Percentiles rank a stretch among this genome's conserved stretches.
Evolutionary conservation across 2,797 vertebrate species (phyloP).

Genomic region (Acrossocheilus fasciatus): DNA sequence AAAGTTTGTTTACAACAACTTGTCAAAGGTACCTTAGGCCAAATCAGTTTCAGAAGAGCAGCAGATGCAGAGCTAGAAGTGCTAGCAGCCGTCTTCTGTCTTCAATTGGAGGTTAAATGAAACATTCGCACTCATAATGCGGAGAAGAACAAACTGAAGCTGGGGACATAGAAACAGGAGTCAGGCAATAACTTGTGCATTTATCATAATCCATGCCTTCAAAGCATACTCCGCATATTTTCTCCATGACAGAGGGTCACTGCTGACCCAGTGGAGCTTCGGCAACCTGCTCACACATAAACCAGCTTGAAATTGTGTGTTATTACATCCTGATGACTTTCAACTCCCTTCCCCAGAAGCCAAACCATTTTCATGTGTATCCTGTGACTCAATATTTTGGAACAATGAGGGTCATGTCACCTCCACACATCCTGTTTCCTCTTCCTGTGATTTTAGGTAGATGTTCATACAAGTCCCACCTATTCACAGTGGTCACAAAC

Average conservation of each 20-base stretch:
- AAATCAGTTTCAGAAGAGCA: conserved; percentile 61
- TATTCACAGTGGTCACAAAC: conserved; percentile 46
- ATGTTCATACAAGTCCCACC: conserved; percentile 68
- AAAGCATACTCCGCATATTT: conserved; percentile 61
- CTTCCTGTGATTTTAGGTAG: conserved; percentile 72
- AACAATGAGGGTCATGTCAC: conserved; percentile 74
- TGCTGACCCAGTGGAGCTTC: conserved; percentile 50
- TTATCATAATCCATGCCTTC: conserved; percentile 69
- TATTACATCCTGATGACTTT: conserved; percentile 65
- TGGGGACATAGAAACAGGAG: conserved; percentile 62
- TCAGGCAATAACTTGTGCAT: conserved; percentile 65
- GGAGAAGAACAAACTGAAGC: conserved; percentile 55
- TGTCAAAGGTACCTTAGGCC: conserved; percentile 64
- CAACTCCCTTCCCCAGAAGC: conserved; percentile 64
- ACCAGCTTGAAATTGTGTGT: conserved; percentile 61
- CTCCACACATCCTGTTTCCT: conserved; percentile 73
- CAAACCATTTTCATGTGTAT: conserved; percentile 72
- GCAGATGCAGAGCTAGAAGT: conserved; percentile 39
- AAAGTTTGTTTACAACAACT: conserved; percentile 57
- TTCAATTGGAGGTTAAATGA: conserved; percentile 65
- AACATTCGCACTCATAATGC: conserved; percentile 54
- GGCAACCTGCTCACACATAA: conserved; percentile 61
- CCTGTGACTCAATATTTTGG: conserved; percentile 71
- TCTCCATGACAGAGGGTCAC: conserved; percentile 38
- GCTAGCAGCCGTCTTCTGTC: conserved; percentile 68